phyloP scores from a whole-genome alignment of 2,113 vertebrate genomes.

The Furnarius figulus region DNA sequence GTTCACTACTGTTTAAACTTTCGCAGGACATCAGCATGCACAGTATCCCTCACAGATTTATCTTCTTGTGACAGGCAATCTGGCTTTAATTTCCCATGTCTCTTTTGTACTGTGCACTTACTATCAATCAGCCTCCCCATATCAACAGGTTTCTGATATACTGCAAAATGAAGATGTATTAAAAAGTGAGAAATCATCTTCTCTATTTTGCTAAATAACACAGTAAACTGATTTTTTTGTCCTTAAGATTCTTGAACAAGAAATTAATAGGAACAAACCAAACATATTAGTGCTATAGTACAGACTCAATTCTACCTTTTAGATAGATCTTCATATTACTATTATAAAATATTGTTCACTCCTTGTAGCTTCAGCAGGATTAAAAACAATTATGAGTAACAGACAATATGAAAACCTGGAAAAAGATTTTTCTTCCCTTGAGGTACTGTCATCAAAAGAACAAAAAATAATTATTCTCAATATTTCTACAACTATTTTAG shows the following conservation, averaged over 20 bases:
- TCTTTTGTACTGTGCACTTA: not conserved
- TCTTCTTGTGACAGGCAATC: not conserved
- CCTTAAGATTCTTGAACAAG: not conserved
- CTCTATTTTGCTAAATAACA: not conserved
- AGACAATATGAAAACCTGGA: not conserved
- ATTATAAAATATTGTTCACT: not conserved
- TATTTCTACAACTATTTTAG: not conserved
- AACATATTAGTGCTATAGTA: not conserved
- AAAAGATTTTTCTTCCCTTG: not conserved
- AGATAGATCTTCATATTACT: not conserved
- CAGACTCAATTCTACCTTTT: not conserved
- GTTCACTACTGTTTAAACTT: not conserved
- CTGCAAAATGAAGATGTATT: not conserved
- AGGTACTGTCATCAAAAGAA: not conserved
- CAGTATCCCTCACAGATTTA: not conserved
- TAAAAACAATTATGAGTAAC: not conserved
- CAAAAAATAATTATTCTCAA: not conserved
- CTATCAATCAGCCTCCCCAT: not conserved
- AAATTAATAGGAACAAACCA: not conserved
- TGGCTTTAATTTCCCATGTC: not conserved
- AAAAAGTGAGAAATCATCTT: not conserved
- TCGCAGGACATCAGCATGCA: not conserved
- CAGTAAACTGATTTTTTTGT: not conserved
- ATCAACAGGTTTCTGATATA: not conserved
- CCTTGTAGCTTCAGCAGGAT: not conserved